Evolutionary conservation across 2,113 vertebrate genomes (phyloP).

Genomic region (Puffinus mauretanicus): DNA sequence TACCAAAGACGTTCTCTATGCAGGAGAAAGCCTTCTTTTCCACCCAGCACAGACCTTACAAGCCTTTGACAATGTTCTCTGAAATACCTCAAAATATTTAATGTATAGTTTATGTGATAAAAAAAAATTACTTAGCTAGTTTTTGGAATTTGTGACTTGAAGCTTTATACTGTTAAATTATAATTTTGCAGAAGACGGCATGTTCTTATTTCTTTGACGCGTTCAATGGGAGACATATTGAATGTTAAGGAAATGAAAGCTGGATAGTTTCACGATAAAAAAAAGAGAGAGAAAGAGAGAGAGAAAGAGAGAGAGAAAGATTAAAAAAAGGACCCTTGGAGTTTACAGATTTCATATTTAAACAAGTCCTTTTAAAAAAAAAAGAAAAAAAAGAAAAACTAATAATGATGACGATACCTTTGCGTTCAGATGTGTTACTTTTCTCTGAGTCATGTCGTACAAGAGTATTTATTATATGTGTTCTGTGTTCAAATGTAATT

Average conservation of each 20-base stretch:
- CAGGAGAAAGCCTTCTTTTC: slow-evolving; percentile 71
- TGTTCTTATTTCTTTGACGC: slow-evolving; percentile 82
- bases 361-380: slow-evolving; percentile 72
- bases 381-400: background rate
- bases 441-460: slow-evolving; percentile 75
- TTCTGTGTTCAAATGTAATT: slow-evolving; percentile 95
- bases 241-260: slow-evolving; percentile 82
- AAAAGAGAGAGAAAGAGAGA: slow-evolving; percentile 1
- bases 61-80: slow-evolving; percentile 99
- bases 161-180: slow-evolving; percentile 99
- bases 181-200: slow-evolving; percentile 89
- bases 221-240: slow-evolving; percentile 90
- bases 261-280: slow-evolving; percentile 46
- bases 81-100: slow-evolving; percentile 99
- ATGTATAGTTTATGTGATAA: slow-evolving; percentile 99
- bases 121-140: slow-evolving; percentile 93
- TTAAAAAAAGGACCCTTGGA: slow-evolving; percentile 64
- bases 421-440: slow-evolving; percentile 72
- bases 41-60: slow-evolving; percentile 88
- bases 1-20: slow-evolving; percentile 73
- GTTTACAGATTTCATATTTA: slow-evolving; percentile 78
- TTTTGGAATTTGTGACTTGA: slow-evolving; percentile 99
- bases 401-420: slow-evolving; percentile 47
- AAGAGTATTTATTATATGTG: slow-evolving; percentile 88
- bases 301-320: slow-evolving; percentile 28